Evolutionary conservation across 2,888 invertebrate genomes (phyloP).

Genomic region (Stegana nigrithorax): DNA sequence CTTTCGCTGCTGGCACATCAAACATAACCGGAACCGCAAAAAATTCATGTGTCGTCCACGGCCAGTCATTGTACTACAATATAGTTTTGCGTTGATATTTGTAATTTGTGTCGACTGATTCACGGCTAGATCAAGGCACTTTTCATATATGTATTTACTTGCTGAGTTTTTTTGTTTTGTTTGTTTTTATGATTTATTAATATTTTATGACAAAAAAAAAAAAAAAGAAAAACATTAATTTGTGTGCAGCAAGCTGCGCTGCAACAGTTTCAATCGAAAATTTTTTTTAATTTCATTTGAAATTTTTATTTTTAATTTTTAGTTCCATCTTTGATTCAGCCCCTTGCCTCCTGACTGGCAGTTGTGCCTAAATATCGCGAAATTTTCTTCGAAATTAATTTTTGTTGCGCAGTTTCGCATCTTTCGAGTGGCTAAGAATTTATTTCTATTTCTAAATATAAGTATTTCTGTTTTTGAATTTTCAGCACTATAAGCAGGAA

Average conservation of each 20-base stretch:
- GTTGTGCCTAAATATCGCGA: too few relatives aligned
- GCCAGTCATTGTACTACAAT: background rate
- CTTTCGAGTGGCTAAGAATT: too few relatives aligned
- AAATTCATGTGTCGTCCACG: background rate
- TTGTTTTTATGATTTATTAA: background rate
- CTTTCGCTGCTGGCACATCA: background rate
- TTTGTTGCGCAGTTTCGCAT: too few relatives aligned
- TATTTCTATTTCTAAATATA: too few relatives aligned
- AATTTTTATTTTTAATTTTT: background rate
- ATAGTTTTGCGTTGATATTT: too few relatives aligned
- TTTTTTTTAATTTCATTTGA: background rate
- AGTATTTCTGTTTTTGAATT: too few relatives aligned
- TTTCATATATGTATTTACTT: background rate
- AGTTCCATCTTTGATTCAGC: background rate
- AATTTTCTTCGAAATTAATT: too few relatives aligned
- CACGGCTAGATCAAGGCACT: too few relatives aligned
- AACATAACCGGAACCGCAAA: constrained; percentile 44
- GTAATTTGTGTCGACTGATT: background rate
- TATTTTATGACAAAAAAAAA: background rate
- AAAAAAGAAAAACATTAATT: background rate
- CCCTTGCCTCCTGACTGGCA: background rate
- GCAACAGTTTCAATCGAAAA: background rate
- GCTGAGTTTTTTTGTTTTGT: background rate
- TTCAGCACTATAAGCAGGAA: too few relatives aligned
- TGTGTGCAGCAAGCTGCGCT: too few relatives aligned